Conservation (phyloP, 2,888 invertebrate genomes). For the Agelastica alni region DNA sequence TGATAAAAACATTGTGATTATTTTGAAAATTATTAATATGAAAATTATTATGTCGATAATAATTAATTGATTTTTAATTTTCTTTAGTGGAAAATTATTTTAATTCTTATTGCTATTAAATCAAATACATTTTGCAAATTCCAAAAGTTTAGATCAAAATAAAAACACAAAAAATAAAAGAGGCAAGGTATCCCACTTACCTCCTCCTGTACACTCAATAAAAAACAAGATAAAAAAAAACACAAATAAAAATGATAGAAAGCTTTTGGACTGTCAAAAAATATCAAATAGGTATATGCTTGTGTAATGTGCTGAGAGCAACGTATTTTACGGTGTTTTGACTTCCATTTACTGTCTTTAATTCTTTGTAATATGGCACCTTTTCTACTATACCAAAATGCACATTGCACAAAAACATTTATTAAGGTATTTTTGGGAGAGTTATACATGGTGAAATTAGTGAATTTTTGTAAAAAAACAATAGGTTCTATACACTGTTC, state of each 20-base stretch:
- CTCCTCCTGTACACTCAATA: slow-evolving; percentile 31
- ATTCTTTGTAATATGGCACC: slow-evolving; percentile 27
- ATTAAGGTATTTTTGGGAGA: slow-evolving; percentile 7
- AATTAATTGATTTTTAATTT: too few relatives aligned
- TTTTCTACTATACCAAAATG: slow-evolving; percentile 32
- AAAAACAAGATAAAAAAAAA: slow-evolving; percentile 19
- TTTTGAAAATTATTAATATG: too few relatives aligned
- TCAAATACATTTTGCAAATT: too few relatives aligned
- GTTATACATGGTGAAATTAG: slow-evolving; percentile 6
- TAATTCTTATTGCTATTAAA: too few relatives aligned
- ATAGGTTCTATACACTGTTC: neutral
- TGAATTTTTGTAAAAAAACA: slow-evolving; percentile 10
- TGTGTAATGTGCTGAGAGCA: slow-evolving; percentile 51
- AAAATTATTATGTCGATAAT: too few relatives aligned
- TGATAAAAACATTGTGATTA: too few relatives aligned
- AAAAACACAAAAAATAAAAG: slow-evolving; percentile 41
- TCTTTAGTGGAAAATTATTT: too few relatives aligned
- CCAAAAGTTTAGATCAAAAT: too few relatives aligned
- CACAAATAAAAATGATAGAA: too few relatives aligned
- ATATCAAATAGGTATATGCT: slow-evolving; percentile 38
- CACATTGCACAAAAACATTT: slow-evolving; percentile 43
- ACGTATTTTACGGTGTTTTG: slow-evolving; percentile 32
- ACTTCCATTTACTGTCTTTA: slow-evolving; percentile 27
- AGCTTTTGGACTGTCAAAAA: slow-evolving; percentile 40
- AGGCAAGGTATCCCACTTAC: slow-evolving; percentile 35